Base-by-base conservation (phyloP, 2,797 vertebrate genomes). In the Orestias chungarensis region DNA sequence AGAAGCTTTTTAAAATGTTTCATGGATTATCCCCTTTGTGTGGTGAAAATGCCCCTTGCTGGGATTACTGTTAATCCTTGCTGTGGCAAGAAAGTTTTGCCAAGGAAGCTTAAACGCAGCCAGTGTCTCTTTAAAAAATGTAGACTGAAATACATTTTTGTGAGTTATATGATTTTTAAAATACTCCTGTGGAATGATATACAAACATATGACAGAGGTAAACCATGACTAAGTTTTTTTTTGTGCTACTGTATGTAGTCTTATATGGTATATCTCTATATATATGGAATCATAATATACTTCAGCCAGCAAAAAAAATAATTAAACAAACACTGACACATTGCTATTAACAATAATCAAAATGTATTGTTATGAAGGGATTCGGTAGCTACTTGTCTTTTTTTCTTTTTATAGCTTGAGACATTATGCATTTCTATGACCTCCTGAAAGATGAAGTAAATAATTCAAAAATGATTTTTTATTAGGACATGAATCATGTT, bases 1-100 rank as follows among this genome's bases (percentile, higher is more conserved):
- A 76, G 80, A 83, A 86, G 85, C 83, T 75, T 75, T 83, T 88
- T 77, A 81, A 84, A 91, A 81, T 70, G 27, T 61, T 65, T 50
- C 25, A 70, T 69, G 83, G 88, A 90, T 92, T 89, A 92, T 83
- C 75, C 78, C 59, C 69, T 43, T 69, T 42, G 57, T 27, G 71
- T 59, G 49, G 66, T 70, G 71, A 76, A 86, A 78, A 84, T 64
- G 49, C 64, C 78, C 42, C 81, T 23, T 42, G 50, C 57, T 31
- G 47, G 69, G 62, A 81, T 40, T 68, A 46, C 66, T 74, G 6
- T 79, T 74, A 82, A 88, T 89, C 35, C 78, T 70, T 40, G 33
- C 25, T 0, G 52, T 64, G 64, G 64, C 71, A 62, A 33, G 44
- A 67, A 75, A 78, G 67, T 71, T n/a, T 29, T 44, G 23, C n/a